phyloP scores from a whole-genome alignment of 2,797 vertebrate genomes.

The Sebastolobus alascanus region DNA sequence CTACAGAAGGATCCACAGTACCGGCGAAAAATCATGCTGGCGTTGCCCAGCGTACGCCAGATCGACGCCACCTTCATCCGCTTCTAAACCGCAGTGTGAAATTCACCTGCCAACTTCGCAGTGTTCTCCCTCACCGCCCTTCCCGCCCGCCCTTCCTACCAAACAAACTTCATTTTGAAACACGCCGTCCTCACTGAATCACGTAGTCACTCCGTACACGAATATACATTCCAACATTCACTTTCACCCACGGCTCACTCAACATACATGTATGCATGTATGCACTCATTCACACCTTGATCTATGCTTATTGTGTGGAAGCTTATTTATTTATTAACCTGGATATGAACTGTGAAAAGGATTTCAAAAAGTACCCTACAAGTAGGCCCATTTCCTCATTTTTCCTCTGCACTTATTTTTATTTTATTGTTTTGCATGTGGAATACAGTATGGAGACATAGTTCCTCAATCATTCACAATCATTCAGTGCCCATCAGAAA shows the following conservation, averaged over 20 bases:
- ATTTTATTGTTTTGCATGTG: constrained; percentile 64
- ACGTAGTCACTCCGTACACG: constrained; percentile 55
- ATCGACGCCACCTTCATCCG: constrained; percentile 98
- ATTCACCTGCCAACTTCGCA: constrained; percentile 52
- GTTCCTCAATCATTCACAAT: constrained; percentile 18
- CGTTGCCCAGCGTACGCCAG: constrained; percentile 94
- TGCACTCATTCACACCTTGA: constrained; percentile 66
- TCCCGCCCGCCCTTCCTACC: constrained; percentile 39
- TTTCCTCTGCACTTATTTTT: constrained; percentile 42
- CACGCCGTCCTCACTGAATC: constrained; percentile 54
- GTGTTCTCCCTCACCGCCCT: constrained; percentile 54
- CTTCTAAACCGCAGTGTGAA: constrained; percentile 86
- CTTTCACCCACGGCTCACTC: constrained; percentile 47
- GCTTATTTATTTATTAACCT: constrained; percentile 75
- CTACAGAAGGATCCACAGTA: constrained; percentile 98
- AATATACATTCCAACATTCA: constrained; percentile 63
- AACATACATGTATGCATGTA: constrained; percentile 74
- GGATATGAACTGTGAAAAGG: constrained; percentile 61
- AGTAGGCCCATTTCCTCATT: constrained; percentile 16
- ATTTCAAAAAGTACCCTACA: constrained; percentile 33
- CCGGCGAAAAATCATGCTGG: constrained; percentile 97
- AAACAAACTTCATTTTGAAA: constrained; percentile 50
- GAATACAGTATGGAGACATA: constrained; percentile 23
- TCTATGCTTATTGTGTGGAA: constrained; percentile 65
- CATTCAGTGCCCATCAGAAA: constrained; percentile 33